Conservation (phyloP, 2,797 vertebrate genomes). For the Notolabrus celidotus region DNA sequence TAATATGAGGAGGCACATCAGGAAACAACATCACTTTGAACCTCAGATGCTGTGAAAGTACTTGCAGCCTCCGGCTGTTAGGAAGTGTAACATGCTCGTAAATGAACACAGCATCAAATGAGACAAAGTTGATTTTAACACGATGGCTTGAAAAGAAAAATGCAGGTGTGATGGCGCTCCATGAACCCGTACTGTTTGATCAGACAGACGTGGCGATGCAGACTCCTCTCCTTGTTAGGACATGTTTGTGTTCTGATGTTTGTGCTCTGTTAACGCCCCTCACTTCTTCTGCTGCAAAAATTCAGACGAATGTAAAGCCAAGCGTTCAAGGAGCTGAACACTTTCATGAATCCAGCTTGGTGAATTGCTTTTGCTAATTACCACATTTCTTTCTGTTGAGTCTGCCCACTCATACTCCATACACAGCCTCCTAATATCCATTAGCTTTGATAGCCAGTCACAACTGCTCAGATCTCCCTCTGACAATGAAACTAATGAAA, state of each 20-base stretch:
- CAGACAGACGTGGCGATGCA: constrained; percentile 14
- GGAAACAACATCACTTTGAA: not conserved
- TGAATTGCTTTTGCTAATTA: constrained; percentile 56
- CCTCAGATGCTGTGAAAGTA: not conserved
- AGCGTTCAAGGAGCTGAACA: constrained; percentile 16
- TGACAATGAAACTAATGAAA: constrained; percentile 54
- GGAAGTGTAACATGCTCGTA: constrained; percentile 10
- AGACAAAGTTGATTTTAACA: not conserved
- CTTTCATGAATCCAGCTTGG: constrained; percentile 25
- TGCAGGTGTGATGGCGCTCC: not conserved
- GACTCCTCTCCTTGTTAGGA: too few species aligned
- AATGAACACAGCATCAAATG: not conserved
- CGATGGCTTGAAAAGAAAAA: constrained; percentile 4
- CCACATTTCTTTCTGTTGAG: constrained; percentile 33
- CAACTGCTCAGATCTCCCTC: constrained; percentile 31
- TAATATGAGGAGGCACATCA: not conserved
- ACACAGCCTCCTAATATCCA: constrained; percentile 44
- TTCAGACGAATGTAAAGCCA: constrained; percentile 15
- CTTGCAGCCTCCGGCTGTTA: not conserved
- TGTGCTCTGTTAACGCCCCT: too few species aligned
- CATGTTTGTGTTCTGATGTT: too few species aligned
- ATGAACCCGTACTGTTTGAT: not conserved
- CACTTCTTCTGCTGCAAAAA: constrained; percentile 15
- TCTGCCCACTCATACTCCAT: constrained; percentile 42
- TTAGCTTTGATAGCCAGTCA: constrained; percentile 55